These are phyloP conservation scores for Meloe dianella DNA, from an alignment of 2,888 invertebrate genomes.

Conservation along the genomic window DNA sequence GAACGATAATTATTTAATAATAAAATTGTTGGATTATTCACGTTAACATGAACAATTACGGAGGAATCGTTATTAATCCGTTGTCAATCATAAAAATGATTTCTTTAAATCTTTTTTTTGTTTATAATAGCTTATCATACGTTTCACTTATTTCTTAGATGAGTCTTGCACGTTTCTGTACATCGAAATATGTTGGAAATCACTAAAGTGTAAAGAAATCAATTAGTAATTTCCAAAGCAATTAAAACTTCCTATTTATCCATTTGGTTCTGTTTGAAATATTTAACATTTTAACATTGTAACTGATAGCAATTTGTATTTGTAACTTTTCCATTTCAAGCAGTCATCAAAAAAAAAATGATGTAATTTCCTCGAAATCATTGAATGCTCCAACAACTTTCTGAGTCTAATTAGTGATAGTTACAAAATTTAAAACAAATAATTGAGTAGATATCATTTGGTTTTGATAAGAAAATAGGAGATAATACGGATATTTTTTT, in stretches of 20 bases:
- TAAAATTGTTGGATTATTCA: slow-evolving; percentile 19
- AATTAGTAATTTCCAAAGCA: neutral
- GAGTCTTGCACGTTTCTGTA: neutral
- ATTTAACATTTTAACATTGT: neutral
- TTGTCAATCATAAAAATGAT: neutral
- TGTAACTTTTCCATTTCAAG: too few species aligned
- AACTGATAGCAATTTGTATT: too few species aligned
- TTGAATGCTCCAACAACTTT: neutral
- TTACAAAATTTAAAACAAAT: neutral
- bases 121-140: neutral
- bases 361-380: neutral
- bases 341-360: too few species aligned
- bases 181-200: neutral
- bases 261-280: neutral
- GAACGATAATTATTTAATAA: slow-evolving; percentile 5
- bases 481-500: neutral
- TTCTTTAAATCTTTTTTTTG: too few species aligned
- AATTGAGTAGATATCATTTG: too few species aligned
- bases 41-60: neutral
- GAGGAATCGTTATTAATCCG: neutral
- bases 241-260: neutral
- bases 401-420: neutral
- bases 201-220: neutral
- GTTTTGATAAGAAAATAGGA: too few species aligned
- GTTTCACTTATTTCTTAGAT: neutral